Evolutionary conservation across 2,888 invertebrate species (phyloP), one percentile per base, ranked within the genome.

Genomic region (Chalcosyrphus nemorum): DNA sequence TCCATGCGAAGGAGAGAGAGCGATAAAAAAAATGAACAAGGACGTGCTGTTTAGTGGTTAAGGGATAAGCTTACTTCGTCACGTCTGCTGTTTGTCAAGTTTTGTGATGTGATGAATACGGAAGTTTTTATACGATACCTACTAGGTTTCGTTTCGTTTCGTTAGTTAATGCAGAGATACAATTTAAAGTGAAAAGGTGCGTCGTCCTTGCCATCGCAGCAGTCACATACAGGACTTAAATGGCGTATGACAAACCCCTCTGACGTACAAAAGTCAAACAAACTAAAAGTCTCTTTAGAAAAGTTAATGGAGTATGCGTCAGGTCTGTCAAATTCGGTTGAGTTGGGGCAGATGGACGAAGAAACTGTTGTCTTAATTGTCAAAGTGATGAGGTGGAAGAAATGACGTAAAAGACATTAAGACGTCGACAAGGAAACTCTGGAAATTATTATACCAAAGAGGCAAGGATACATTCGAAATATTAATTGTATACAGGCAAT

Each of bases 61-160:
- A 65, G 65, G 59, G 66, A 74, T 74, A 74, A 74, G 63, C 63
- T 74, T 17, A 70, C 70, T 63, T 76, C 32, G 76, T 76, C 76
- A 81, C 81, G 81, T 76, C 43, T 50, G 17, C 15, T 65, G 47
- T 75, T 76, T 81, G 70, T 76, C 63, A 76, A 70, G 50, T 70
- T 57, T 41, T 75, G 76, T 50, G 61, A 72, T 72, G 71, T 71
- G 63, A 70, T 52, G 68, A 81, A 74, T 54, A 74, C 45, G 43
- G 43, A 74, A 56, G 56, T 65, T 45, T n/a, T 43, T 43, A 54
- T 61, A 27, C 43, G 59, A 29, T 59, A 38, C 38, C 35, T 27
- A n/a, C n/a, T n/a, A 21, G 7, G 1, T 13, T 45, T 32, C 21
- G 47, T 17, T 29, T 17, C 17, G 41, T n/a, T 52, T 9, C 24